Base-by-base conservation (phyloP, 2,797 vertebrate species). In the Pteropus rufus region DNA sequence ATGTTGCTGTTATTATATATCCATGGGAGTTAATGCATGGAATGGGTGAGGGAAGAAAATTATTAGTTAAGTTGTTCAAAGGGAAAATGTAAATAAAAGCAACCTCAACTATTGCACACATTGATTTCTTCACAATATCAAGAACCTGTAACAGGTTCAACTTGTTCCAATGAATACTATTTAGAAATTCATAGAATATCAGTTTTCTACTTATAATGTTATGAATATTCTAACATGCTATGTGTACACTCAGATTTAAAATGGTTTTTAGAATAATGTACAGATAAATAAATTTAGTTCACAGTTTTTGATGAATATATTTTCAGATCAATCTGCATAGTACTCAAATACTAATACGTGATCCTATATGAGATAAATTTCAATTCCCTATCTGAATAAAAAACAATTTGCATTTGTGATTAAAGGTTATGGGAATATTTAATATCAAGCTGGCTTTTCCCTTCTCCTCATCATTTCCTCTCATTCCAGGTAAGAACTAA, bases 341-440 rank as follows among this genome's bases (percentile, higher is more conserved):
- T 52, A 26, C 76, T 96, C 60, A 88, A 23, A 95, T 84, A 26
- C 9, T 81, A 65, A 39, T 65, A 80, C 16, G 14, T 69, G 56
- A 96, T 72, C 69, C 67, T 86, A 73, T 26, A 60, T 91, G 49
- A 95, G 62, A 95, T 73, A 83, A 80, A 41, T 92, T 96, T 91
- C n/a, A 95, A 34, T 89, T 93, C n/a, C 24, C 52, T 52, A 81
- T 69, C 60, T 93, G 76, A 95, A 31, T 92, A 96, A 97, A 95
- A 14, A 94, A 18, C 31, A 81, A 97, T 98, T 97, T 97, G 95
- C 95, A 97, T 96, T 84, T 88, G 76, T 97, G 96, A 98, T 97
- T 97, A 97, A 98, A 97, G 95, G 96, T 97, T 96, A 96, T 81
- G 52, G 54, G 77, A 36, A 95, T 94, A 85, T 95, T 97, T 97